phyloP scores from a whole-genome alignment of 2,113 vertebrate species.

The Eulemur rufifrons region DNA sequence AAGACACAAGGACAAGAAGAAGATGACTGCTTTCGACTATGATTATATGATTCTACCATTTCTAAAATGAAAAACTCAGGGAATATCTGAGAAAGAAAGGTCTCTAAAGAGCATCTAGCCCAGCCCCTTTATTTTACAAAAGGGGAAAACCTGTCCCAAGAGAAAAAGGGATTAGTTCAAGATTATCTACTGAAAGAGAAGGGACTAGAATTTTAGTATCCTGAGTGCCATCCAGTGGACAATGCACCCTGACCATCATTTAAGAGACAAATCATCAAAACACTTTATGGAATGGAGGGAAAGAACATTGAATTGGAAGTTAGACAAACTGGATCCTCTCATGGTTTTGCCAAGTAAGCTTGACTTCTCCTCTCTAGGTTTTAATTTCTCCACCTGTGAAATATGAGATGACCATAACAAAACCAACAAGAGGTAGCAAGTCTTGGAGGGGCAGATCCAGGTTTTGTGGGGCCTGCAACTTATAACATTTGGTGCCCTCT shows the following conservation, averaged over 20 bases:
- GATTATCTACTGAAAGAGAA: neutral
- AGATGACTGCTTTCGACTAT: neutral
- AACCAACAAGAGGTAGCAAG: neutral
- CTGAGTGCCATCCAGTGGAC: neutral
- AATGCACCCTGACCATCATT: neutral
- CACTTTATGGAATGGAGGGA: neutral
- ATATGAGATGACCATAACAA: neutral
- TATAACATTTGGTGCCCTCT: neutral
- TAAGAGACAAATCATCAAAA: neutral
- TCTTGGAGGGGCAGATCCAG: neutral
- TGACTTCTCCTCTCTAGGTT: neutral
- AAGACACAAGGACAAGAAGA: neutral
- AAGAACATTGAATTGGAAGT: neutral
- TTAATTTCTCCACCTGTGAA: neutral
- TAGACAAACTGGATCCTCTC: neutral
- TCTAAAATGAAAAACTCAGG: neutral
- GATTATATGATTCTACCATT: neutral
- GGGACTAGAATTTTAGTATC: neutral
- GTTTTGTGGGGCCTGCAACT: neutral
- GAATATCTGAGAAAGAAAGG: neutral
- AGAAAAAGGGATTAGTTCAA: neutral
- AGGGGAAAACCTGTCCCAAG: neutral
- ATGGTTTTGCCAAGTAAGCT: neutral
- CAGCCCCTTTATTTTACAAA: neutral
- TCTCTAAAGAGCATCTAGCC: neutral